These are phyloP conservation scores for Sicus ferrugineus DNA, from an alignment of 2,888 invertebrate genomes.

Conservation along the genomic window DNA sequence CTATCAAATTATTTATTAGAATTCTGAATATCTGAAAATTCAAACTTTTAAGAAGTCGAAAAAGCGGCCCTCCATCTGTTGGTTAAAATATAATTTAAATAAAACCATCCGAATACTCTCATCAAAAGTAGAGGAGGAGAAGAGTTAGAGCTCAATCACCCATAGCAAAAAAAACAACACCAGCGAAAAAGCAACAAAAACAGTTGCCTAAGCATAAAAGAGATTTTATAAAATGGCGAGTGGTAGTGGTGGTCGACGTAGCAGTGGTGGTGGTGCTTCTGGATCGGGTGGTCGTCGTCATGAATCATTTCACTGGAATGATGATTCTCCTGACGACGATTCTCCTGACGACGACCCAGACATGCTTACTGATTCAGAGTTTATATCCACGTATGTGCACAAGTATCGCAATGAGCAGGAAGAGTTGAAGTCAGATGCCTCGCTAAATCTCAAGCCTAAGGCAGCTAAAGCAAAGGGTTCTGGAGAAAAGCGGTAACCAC, in stretches of 20 bases:
- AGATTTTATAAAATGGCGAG: slow-evolving; percentile 47
- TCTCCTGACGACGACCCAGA: slow-evolving; percentile 35
- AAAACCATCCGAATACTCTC: not conserved
- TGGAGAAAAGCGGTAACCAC: slow-evolving; percentile 45
- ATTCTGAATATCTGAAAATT: not conserved
- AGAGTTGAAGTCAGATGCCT: slow-evolving; percentile 32
- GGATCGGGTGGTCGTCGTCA: slow-evolving; percentile 32
- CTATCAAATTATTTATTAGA: slow-evolving; percentile 19
- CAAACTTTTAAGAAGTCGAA: not conserved
- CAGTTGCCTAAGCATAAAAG: slow-evolving; percentile 20
- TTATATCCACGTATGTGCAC: slow-evolving; percentile 41
- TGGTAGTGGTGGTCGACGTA: slow-evolving; percentile 29
- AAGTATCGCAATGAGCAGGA: slow-evolving; percentile 45
- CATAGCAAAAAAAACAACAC: slow-evolving; percentile 17
- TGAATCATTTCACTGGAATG: slow-evolving; percentile 32
- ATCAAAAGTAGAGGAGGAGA: not conserved
- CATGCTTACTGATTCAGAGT: slow-evolving; percentile 38
- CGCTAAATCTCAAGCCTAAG: not conserved
- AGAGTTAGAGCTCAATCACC: not conserved
- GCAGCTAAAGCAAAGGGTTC: not conserved
- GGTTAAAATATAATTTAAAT: not conserved
- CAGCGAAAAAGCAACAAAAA: slow-evolving; percentile 14
- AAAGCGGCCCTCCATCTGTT: not conserved
- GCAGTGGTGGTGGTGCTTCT: slow-evolving; percentile 34
- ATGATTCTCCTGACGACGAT: slow-evolving; percentile 35